A percentile compares a stretch with the other conserved stretches of the same genome.
Conservation (phyloP, 1,140 invertebrate genomes). For the Pseudomyrmex concolor region DNA sequence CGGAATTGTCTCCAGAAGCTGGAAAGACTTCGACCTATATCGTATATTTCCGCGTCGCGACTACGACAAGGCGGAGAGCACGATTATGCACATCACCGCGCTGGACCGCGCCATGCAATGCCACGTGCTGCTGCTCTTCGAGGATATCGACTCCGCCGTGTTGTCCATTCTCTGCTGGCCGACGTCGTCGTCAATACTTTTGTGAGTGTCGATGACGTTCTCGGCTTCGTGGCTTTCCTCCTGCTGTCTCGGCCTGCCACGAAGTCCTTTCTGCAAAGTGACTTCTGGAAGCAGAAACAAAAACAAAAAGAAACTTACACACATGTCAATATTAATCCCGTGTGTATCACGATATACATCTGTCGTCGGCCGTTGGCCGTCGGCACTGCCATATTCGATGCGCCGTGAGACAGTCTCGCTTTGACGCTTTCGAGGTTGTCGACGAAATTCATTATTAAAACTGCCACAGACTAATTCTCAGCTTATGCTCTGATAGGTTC, state of each 20-base stretch:
- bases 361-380: no score
- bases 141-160: constrained; percentile 83
- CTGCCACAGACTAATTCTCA: no score
- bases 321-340: not conserved
- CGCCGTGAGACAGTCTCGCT: no score
- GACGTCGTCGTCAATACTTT: constrained; percentile 65
- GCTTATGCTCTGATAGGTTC: no score
- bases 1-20: constrained; percentile 52
- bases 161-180: constrained; percentile 77
- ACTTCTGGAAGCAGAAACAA: no score
- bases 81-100: constrained; percentile 64
- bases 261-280: constrained; percentile 48
- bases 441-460: no score
- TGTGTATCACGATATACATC: no score
- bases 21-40: constrained; percentile 46
- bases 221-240: constrained; percentile 57
- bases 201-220: constrained; percentile 57
- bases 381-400: no score
- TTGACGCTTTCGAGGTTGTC: no score
- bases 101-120: constrained; percentile 46
- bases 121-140: constrained; percentile 66
- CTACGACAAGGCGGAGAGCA: constrained; percentile 69
- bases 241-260: constrained; percentile 38
- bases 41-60: constrained; percentile 32
- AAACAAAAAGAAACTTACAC: no score